Conservation (phyloP, 2,888 invertebrate genomes). For the Chironomus tentans region DNA sequence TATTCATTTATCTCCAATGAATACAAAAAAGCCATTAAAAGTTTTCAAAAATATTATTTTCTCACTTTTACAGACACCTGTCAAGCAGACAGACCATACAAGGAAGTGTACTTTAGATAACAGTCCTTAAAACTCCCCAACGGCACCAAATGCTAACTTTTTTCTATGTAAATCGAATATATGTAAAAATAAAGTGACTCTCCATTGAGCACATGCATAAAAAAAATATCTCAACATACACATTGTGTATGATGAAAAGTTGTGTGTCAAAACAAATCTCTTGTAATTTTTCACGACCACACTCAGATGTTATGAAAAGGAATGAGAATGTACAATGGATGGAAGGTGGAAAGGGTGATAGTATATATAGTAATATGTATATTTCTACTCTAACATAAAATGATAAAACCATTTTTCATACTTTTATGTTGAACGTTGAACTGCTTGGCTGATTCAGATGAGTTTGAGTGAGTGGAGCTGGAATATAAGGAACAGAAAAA, state of each 20-base stretch:
- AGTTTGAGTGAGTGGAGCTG: not conserved
- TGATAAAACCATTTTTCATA: constrained; percentile 25
- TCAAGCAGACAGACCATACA: not conserved
- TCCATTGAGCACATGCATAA: not conserved
- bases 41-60: too few species aligned
- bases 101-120: not conserved
- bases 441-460: too few species aligned
- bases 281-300: constrained; percentile 9
- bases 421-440: constrained; percentile 2
- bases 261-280: constrained; percentile 21
- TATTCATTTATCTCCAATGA: too few species aligned
- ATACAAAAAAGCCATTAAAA: too few species aligned
- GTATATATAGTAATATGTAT: not conserved
- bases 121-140: not conserved
- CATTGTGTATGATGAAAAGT: not conserved
- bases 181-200: constrained; percentile 8
- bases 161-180: not conserved
- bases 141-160: not conserved
- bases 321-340: not conserved
- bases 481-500: not conserved
- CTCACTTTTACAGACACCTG: too few species aligned
- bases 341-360: not conserved
- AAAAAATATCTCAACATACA: not conserved
- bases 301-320: not conserved
- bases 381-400: not conserved